Base-by-base conservation (phyloP, 2,888 invertebrate genomes). In the Cylloceria caligata region DNA sequence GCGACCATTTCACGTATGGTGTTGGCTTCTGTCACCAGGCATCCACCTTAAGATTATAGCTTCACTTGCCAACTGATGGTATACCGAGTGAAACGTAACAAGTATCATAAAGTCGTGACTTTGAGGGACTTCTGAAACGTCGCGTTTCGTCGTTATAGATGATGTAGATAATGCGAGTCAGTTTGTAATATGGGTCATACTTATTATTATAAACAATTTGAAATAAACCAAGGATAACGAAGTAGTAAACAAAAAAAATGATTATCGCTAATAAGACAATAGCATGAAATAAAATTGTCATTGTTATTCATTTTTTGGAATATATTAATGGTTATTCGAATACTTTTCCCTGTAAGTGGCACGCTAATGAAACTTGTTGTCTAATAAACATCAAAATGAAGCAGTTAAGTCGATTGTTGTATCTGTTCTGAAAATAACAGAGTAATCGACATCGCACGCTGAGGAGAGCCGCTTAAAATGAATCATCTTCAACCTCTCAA, bases 1-100 rank as follows among this genome's bases (percentile, higher is more conserved):
- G 27, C 55, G 13, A 19, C n/a, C 13, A 5, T 27, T 24, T 3
- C 24, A 27, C n/a, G 13, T 11, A 24, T 4, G 5, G 3, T 13
- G 27, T 27, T 27, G 55, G 27, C 27, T 55, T 27, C 45, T 47
- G 45, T 49, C n/a, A n/a, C 55, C 21, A n/a, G 52, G 36, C 2
- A 36, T 30, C 21, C 36, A 30, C n/a, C 39, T 24, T 47, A 62
- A 73, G 62, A 62, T 19, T 34, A 11, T 73, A 36, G 49, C 47
- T 52, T 36, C 34, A 47, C 27, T 47, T 34, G 36, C 36, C 77
- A 47, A 11, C 47, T 45, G 9, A 24, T 19, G 55, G 60, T 42
- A 30, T 24, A 30, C 30, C 27, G 55, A 49, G 27, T 75, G 76
- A 71, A 76, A 80, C 69, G 76, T 80, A 76, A 80, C 62, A 73